These are phyloP conservation scores for Samia ricini DNA, from an alignment of 1,140 invertebrate species.

Conservation along the genomic window DNA sequence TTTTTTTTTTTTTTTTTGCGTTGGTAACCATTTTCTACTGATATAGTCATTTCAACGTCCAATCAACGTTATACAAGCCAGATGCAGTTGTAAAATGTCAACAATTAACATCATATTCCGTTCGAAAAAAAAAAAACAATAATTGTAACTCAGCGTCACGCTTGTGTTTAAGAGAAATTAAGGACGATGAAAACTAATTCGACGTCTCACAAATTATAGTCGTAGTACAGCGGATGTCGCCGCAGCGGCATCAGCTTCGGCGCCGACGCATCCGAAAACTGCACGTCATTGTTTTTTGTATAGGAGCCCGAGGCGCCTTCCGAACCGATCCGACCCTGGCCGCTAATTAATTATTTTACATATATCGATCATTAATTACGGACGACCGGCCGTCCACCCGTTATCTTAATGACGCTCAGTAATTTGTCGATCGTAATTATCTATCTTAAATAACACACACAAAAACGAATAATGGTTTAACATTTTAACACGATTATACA, in stretches of 20 bases:
- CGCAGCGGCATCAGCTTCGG: slow-evolving; percentile 50
- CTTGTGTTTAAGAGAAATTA: slow-evolving; percentile 57
- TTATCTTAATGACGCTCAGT: slow-evolving; percentile 69
- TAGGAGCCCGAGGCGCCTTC: slow-evolving; percentile 51
- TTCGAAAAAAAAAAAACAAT: no score
- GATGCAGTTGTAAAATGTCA: no score
- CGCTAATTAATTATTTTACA: slow-evolving; percentile 77
- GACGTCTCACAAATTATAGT: slow-evolving; percentile 73
- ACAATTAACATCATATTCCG: no score
- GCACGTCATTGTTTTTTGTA: slow-evolving; percentile 77
- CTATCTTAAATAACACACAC: slow-evolving; percentile 57
- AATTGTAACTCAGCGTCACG: slow-evolving; percentile 59
- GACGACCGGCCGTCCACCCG: slow-evolving; percentile 58
- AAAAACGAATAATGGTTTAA: slow-evolving; percentile 67
- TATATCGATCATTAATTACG: slow-evolving; percentile 76
- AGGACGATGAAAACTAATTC: slow-evolving; percentile 72
- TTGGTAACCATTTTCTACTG: no score
- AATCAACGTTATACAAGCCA: no score
- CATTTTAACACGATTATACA: slow-evolving; percentile 71
- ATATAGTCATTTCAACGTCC: no score
- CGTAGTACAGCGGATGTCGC: slow-evolving; percentile 63
- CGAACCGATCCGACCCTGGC: slow-evolving; percentile 49
- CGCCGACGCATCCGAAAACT: slow-evolving; percentile 65
- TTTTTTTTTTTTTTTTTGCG: no score
- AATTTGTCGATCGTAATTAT: slow-evolving; percentile 75